A percentile compares a stretch with the other conserved stretches of the same genome.
Evolutionary conservation across 1,140 invertebrate species (phyloP).

Genomic region (Calephelis nemesis): DNA sequence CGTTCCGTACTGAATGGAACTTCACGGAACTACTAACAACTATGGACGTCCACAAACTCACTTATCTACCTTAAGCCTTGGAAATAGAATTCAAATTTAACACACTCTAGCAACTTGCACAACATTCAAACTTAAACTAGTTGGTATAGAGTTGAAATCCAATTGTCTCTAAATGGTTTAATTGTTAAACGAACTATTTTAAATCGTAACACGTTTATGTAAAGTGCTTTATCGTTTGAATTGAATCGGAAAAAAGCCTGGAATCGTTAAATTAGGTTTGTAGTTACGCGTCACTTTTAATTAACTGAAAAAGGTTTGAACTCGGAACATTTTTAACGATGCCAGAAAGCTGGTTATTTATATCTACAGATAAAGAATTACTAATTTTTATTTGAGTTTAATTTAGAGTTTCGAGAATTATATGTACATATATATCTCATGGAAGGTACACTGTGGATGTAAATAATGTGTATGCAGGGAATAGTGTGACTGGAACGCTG

Average conservation of each 20-base stretch:
- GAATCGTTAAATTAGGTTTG: constrained; percentile 11
- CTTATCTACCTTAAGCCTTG: constrained; percentile 21
- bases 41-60: constrained; percentile 22
- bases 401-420: neutral
- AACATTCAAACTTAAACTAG: neutral
- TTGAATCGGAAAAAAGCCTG: neutral
- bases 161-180: neutral
- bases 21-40: constrained; percentile 19
- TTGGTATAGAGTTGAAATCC: constrained; percentile 14
- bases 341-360: constrained; percentile 8
- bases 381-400: constrained; percentile 1
- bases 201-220: constrained; percentile 4
- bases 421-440: too few species aligned
- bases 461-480: too few species aligned
- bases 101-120: constrained; percentile 2
- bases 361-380: neutral
- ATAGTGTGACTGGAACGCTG: too few species aligned
- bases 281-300: constrained; percentile 25
- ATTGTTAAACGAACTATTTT: constrained; percentile 12
- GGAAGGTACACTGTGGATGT: too few species aligned
- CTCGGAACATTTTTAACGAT: constrained; percentile 22
- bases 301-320: constrained; percentile 25
- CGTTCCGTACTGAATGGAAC: neutral
- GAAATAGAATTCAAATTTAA: constrained; percentile 28
- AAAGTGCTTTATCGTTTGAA: constrained; percentile 18